Evolutionary conservation across 2,888 invertebrate species (phyloP), one percentile per base, ranked within the genome.

Genomic region (Creontiades dilutus): DNA sequence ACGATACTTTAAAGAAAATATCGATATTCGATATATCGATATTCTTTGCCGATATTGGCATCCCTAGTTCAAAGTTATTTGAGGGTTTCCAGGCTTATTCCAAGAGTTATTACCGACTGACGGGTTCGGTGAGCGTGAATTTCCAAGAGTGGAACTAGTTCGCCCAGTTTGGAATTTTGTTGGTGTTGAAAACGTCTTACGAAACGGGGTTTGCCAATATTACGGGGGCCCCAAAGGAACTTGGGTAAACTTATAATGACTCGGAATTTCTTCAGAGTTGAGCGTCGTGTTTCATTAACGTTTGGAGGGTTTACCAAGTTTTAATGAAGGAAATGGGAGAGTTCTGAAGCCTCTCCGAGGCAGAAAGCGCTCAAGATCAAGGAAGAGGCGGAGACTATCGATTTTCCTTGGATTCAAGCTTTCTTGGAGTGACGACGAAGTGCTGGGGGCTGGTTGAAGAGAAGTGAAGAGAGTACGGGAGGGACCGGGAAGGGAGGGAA

Each of bases 221-320:
- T n/a, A 9, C 46, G 78, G 14, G 78, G 14, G 46, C 78, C 78
- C 78, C n/a, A 47, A 47, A 78, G 78, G 78, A 46, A 78, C 46
- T 78, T 78, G 28, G 78, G 78, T 11, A 46, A 78, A 78, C 78
- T 78, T 78, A 78, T 78, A 78, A 78, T 78, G 78, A 78, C 78
- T 16, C n/a, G 78, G 78, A 47, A 78, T 78, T 78, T 78, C 78
- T 78, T 78, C 78, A 27, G 47, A 78, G 78, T 78, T 46, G 78
- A n/a, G 46, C 68, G 11, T 78, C 78, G 78, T 78, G 78, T 78
- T 78, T 78, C 78, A 78, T 78, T 78, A 78, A 47, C 46, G 78
- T 46, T 78, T 37, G 78, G 19, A 47, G 78, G 78, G 46, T 37
- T 78, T 46, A 46, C 78, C 78, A 78, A 78, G 78, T 78, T 78